These are phyloP conservation scores for Panthera uncia DNA, from an alignment of 2,113 vertebrate species.

Conservation along the genomic window DNA sequence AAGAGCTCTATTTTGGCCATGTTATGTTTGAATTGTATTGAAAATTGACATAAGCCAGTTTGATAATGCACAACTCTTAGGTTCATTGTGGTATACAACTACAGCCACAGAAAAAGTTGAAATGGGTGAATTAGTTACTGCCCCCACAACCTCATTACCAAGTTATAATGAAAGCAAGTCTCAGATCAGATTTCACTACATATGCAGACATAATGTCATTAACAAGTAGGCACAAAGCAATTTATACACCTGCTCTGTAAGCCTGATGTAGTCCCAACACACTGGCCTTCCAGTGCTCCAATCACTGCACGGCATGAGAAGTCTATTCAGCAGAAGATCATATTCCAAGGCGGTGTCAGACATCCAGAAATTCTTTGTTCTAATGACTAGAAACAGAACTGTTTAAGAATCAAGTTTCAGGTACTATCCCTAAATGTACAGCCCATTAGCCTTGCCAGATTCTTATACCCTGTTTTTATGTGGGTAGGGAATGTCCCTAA, in stretches of 20 bases:
- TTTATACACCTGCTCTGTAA: not conserved
- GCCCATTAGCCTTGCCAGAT: not conserved
- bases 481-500: constrained; percentile 1
- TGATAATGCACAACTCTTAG: not conserved
- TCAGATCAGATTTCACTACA: constrained; percentile 49
- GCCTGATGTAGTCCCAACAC: not conserved
- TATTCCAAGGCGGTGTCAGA: not conserved
- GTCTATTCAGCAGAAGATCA: not conserved
- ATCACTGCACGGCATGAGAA: not conserved
- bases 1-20: not conserved
- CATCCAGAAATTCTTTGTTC: not conserved
- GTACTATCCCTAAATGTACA: not conserved
- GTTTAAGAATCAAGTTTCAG: not conserved
- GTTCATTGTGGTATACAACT: not conserved
- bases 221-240: not conserved
- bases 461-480: constrained; percentile 26
- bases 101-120: not conserved
- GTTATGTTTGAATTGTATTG: not conserved
- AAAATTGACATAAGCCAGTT: not conserved
- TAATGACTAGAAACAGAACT: not conserved
- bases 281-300: not conserved
- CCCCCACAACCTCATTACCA: not conserved
- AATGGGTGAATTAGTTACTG: not conserved
- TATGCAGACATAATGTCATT: constrained; percentile 28
- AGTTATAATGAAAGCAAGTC: constrained; percentile 46